Conservation (phyloP, 2,797 vertebrate species). For the Protonibea diacanthus region DNA sequence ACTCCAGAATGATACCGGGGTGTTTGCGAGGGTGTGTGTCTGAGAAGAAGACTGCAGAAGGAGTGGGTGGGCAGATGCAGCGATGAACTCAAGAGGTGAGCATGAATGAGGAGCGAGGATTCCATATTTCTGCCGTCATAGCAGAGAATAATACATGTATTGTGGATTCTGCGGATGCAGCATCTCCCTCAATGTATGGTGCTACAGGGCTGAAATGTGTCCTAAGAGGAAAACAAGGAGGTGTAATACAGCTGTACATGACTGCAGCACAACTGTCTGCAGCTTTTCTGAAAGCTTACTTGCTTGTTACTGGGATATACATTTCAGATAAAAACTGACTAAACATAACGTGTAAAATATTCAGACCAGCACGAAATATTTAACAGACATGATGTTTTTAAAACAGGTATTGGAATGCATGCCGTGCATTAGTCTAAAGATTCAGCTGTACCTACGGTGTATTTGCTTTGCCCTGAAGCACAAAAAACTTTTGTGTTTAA, state of each 20-base stretch:
- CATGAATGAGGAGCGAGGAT: conserved; percentile 42
- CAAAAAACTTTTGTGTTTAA: conserved; percentile 28
- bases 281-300: neutral
- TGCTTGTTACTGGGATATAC: neutral
- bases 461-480: conserved; percentile 28
- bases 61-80: conserved; percentile 50
- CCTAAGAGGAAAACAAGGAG: conserved; percentile 26
- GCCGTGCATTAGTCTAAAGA: conserved; percentile 13
- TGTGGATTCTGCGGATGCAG: conserved; percentile 30
- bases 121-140: conserved; percentile 36
- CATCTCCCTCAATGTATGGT: conserved; percentile 26
- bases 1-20: conserved; percentile 43
- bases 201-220: conserved; percentile 31
- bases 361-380: neutral
- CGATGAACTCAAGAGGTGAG: conserved; percentile 55
- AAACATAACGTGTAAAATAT: neutral
- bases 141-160: conserved; percentile 47
- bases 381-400: conserved; percentile 8
- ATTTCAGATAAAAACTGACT: conserved; percentile 2
- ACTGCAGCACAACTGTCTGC: conserved; percentile 11
- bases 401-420: neutral
- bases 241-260: conserved; percentile 19
- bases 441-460: conserved; percentile 13
- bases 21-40: conserved; percentile 44
- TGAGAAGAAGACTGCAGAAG: conserved; percentile 47